phyloP scores from a whole-genome alignment of 2,113 vertebrate species.

The Formicarius rufipectus region DNA sequence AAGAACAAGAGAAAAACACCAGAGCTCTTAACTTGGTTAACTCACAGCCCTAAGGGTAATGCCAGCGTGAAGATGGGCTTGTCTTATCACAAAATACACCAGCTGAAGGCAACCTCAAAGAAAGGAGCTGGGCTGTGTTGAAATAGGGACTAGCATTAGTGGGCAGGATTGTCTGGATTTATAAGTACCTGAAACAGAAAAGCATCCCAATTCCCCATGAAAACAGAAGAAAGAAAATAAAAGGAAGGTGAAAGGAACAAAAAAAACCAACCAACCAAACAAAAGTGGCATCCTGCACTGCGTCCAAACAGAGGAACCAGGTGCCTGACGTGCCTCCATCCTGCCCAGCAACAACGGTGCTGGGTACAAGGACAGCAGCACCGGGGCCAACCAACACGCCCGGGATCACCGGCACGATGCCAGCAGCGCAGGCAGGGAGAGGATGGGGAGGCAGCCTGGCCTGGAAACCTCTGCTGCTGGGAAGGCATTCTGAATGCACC shows the following conservation, averaged over 20 bases:
- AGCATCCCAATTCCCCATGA: neutral
- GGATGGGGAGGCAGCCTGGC: neutral
- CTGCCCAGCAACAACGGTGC: neutral
- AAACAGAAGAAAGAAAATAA: neutral
- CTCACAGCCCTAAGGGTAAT: neutral
- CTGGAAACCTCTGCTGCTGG: neutral
- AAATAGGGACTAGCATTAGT: neutral
- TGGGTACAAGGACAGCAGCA: rapidly evolving
- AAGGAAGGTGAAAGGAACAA: no score
- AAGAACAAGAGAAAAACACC: neutral
- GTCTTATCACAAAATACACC: neutral
- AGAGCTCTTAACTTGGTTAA: neutral
- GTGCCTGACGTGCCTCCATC: neutral
- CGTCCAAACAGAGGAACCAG: neutral
- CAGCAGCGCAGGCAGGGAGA: neutral
- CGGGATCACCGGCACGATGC: rapidly evolving
- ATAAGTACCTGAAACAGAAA: neutral
- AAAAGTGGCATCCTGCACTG: neutral
- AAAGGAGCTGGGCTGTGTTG: neutral
- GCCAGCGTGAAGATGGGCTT: neutral
- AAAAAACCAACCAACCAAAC: no score
- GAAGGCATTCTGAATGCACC: neutral
- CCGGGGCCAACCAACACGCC: neutral
- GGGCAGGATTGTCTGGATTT: neutral
- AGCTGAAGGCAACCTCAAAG: neutral